Conservation (phyloP, 2,888 invertebrate species). For the Pseudanteris insignis region DNA sequence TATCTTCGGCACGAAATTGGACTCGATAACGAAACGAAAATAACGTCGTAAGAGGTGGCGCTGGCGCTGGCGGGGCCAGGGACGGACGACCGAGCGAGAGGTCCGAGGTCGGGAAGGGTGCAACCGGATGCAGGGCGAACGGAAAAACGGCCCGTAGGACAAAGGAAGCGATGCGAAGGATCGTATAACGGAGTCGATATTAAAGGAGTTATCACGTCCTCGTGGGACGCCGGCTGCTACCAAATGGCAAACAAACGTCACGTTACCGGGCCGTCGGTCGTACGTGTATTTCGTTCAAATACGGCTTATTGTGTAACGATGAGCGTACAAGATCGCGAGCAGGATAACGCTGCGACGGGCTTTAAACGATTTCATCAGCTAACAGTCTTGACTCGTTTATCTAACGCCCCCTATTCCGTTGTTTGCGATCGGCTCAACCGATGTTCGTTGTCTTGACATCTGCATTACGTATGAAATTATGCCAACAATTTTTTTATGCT, state of each 20-base stretch:
- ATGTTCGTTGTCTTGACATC: too few species aligned
- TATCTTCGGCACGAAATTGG: slow-evolving; percentile 65
- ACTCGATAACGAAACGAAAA: slow-evolving; percentile 64
- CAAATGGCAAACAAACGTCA: too few species aligned
- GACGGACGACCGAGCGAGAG: too few species aligned
- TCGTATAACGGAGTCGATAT: slow-evolving; percentile 59
- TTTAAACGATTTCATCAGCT: too few species aligned
- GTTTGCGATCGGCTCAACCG: too few species aligned
- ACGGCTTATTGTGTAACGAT: slow-evolving; percentile 30
- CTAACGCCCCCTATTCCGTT: too few species aligned
- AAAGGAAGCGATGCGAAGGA: slow-evolving; percentile 57
- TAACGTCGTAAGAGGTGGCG: slow-evolving; percentile 46
- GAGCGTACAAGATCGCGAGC: too few species aligned
- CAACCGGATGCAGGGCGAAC: slow-evolving; percentile 39
- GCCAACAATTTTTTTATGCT: too few species aligned
- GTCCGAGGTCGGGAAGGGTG: slow-evolving; percentile 43
- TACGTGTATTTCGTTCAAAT: slow-evolving; percentile 33
- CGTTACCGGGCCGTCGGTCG: slow-evolving; percentile 20
- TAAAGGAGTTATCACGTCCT: slow-evolving; percentile 41
- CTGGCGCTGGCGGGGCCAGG: slow-evolving; percentile 1
- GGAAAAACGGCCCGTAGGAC: slow-evolving; percentile 48
- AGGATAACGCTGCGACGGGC: too few species aligned
- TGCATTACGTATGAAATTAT: too few species aligned
- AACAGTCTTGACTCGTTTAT: too few species aligned
- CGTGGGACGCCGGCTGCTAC: too few species aligned